Base-by-base conservation (phyloP, 2,888 invertebrate species). In the Macrophya alboannulata region DNA sequence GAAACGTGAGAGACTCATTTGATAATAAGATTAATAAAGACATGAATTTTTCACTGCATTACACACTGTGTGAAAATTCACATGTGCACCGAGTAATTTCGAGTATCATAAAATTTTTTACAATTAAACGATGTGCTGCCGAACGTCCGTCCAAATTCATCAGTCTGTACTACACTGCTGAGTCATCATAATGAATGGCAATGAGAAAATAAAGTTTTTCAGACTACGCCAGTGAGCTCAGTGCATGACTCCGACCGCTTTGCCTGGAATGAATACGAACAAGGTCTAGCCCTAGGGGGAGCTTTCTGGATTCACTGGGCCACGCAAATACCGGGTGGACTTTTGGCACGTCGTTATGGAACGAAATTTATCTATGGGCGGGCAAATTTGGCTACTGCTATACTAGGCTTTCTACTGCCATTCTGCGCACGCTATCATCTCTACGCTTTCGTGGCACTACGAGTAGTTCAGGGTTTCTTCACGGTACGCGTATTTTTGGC, bases 291-390 rank as follows among this genome's bases (percentile, higher is more conserved):
- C 9, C 92, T 97, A 84, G 96, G 96, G 0, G 95, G 96, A 0
- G 97, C 96, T 91, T 97, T 96, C 92, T 97, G 96, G 96, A 93
- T 96, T 1, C 96, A 97, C 90, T 96, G 97, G 95, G 76, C 95
- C 0, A 95, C 96, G 0, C 97, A 97, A 93, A 93, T 97, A 55
- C 97, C 97, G 0, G 97, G 97, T 43, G 97, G 97, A 48, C 93
- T 96, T 85, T 90, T 97, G 81, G 96, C 97, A 0, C 95, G 95
- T 85, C 95, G 95, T 88, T 96, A 96, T 90, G 97, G 97, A 0
- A 96, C 97, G 0, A 97, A 97, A 92, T 90, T 95, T 65, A 94
- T 97, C 17, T 97, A 96, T 90, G 97, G 97, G 0, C 91, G 95
- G 45, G 95, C 96, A 0, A 96, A 97, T 91, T 94, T 96, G 10